A percentile compares a stretch with the other conserved stretches of the same genome.
These are phyloP conservation scores for Charaxes varanes DNA, from an alignment of 1,140 invertebrate genomes.

Conservation along the genomic window DNA sequence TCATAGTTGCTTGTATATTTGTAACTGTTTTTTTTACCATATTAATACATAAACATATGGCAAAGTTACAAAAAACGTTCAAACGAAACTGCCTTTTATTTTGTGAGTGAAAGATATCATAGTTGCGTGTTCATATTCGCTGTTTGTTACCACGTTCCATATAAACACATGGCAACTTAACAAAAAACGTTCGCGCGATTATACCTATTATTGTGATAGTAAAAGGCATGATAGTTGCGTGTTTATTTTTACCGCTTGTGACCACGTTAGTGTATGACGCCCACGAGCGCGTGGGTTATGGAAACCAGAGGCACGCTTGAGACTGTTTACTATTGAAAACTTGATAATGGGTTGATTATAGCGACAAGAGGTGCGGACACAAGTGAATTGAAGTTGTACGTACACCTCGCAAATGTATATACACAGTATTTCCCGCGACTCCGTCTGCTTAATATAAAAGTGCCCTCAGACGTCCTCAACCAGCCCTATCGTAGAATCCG, in stretches of 20 bases:
- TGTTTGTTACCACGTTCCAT: conserved; percentile 8
- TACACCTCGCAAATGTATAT: too few relatives aligned
- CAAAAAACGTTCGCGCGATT: too few relatives aligned
- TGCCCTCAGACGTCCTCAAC: too few relatives aligned
- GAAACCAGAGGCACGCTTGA: conserved; percentile 21
- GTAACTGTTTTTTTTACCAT: too few relatives aligned
- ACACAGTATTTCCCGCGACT: too few relatives aligned
- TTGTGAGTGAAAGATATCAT: conserved; percentile 1
- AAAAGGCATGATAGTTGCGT: conserved; percentile 11
- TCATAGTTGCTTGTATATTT: conserved; percentile 11
- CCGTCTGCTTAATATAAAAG: too few relatives aligned
- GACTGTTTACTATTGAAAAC: conserved; percentile 22
- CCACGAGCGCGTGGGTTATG: conserved; percentile 29
- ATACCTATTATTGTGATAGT: conserved; percentile 9
- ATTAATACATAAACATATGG: conserved; percentile 26
- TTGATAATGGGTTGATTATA: background rate
- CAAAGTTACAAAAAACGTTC: conserved; percentile 1
- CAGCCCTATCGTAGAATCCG: too few relatives aligned
- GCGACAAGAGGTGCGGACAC: conserved; percentile 9
- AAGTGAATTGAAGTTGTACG: too few relatives aligned
- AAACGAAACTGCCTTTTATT: conserved; percentile 16
- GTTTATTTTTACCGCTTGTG: conserved; percentile 7
- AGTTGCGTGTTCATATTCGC: conserved; percentile 9
- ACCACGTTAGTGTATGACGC: conserved; percentile 16
- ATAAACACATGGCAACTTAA: too few relatives aligned